These are phyloP conservation scores for Calosoma granatense DNA, from an alignment of 1,140 invertebrate species.

Conservation along the genomic window DNA sequence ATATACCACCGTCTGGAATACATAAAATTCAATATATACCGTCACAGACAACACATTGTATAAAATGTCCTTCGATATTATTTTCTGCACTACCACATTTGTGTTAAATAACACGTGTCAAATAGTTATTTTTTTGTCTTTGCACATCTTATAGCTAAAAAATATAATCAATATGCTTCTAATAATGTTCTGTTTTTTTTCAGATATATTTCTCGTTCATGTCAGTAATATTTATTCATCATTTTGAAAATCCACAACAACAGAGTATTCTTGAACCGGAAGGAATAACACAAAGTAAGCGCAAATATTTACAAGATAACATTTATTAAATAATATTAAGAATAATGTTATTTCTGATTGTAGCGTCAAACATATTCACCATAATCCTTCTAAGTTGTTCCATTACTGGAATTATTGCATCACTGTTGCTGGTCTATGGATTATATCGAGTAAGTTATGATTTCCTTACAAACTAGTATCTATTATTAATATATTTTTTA, in stretches of 20 bases:
- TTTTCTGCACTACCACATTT: no score
- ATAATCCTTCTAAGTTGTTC: neutral
- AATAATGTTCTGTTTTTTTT: neutral
- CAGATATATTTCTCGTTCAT: slow-evolving; percentile 1
- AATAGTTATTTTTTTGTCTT: no score
- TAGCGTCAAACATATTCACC: neutral
- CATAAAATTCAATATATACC: no score
- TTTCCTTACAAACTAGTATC: neutral
- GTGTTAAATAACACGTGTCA: no score
- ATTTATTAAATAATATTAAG: neutral
- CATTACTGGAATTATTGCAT: neutral
- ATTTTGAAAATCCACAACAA: slow-evolving; percentile 3
- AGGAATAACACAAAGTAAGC: neutral
- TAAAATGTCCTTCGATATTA: no score
- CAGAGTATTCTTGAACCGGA: neutral
- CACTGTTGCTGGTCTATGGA: neutral
- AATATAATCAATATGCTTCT: neutral
- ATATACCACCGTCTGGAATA: no score
- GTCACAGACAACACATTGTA: no score
- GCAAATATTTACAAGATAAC: neutral
- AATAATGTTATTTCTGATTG: neutral
- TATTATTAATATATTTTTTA: neutral
- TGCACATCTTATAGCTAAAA: no score
- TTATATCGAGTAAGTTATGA: slow-evolving; percentile 4
- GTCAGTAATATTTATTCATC: neutral